Evolutionary conservation across 2,888 invertebrate species (phyloP).

Genomic region (Cosmopolites sordidus): DNA sequence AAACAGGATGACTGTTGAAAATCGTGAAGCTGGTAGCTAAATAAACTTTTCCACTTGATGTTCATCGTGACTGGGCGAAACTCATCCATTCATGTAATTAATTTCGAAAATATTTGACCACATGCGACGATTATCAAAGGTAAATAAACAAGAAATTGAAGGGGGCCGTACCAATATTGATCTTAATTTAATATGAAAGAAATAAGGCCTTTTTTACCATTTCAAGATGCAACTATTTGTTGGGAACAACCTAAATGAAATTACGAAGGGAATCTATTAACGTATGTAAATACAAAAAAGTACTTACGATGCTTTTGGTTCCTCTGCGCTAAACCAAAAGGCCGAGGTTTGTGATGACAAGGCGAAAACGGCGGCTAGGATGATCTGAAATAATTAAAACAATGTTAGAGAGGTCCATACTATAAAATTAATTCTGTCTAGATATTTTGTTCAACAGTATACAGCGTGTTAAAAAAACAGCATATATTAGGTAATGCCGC

Average conservation of each 20-base stretch:
- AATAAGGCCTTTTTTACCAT: too few species aligned
- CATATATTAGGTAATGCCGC: too few species aligned
- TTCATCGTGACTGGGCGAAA: conserved; percentile 16
- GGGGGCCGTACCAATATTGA: too few species aligned
- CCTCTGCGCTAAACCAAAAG: conserved; percentile 27
- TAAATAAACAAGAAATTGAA: too few species aligned
- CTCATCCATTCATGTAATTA: conserved; percentile 11
- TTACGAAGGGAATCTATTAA: not conserved
- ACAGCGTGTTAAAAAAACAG: too few species aligned
- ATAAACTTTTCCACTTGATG: conserved; percentile 16
- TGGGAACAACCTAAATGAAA: too few species aligned
- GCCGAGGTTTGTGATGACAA: conserved; percentile 22
- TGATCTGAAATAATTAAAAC: conserved; percentile 20
- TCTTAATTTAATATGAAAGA: too few species aligned
- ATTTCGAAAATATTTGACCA: conserved; percentile 18
- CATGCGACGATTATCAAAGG: conserved; percentile 8
- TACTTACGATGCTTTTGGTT: conserved; percentile 19
- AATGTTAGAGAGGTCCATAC: too few species aligned
- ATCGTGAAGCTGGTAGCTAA: conserved; percentile 7
- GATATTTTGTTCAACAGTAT: too few species aligned
- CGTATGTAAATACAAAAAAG: conserved; percentile 5
- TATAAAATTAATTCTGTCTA: too few species aligned
- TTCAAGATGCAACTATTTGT: too few species aligned
- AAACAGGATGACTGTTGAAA: conserved; percentile 15
- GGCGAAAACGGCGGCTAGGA: conserved; percentile 15